Conservation (phyloP, 2,888 invertebrate genomes). For the Cactoblastis cactorum region DNA sequence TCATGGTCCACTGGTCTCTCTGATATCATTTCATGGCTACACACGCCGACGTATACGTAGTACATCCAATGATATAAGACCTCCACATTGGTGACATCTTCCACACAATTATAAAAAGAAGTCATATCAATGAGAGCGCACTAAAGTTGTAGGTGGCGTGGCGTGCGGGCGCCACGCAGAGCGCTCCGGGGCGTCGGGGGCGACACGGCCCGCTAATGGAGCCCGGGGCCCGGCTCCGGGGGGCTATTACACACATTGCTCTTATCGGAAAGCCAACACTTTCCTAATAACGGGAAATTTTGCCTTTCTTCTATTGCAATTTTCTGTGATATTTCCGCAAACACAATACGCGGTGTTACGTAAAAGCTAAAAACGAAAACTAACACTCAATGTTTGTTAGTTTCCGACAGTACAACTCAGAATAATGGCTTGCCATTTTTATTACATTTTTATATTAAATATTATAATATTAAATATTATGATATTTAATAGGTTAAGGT, state of each 20-base stretch:
- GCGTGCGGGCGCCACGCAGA: constrained; percentile 45
- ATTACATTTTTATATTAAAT: too few relatives aligned
- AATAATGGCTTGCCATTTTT: too few relatives aligned
- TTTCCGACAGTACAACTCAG: too few relatives aligned
- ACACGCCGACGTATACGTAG: too few relatives aligned
- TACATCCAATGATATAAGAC: too few relatives aligned
- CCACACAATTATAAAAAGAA: too few relatives aligned
- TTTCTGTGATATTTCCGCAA: neutral
- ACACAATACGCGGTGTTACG: constrained; percentile 12
- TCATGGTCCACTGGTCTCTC: too few relatives aligned
- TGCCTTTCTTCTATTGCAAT: constrained; percentile 27
- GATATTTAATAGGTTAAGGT: too few relatives aligned
- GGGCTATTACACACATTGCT: constrained; percentile 56
- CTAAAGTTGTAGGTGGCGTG: constrained; percentile 27
- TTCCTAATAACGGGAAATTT: constrained; percentile 54
- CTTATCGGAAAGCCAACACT: constrained; percentile 59
- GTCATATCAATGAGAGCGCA: neutral
- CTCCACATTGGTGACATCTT: too few relatives aligned
- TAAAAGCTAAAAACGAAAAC: neutral
- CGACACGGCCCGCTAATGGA: constrained; percentile 67
- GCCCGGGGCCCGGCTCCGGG: constrained; percentile 47
- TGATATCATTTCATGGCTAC: too few relatives aligned
- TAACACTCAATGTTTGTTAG: too few relatives aligned
- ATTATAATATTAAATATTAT: too few relatives aligned
- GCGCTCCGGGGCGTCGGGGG: constrained; percentile 54